phyloP scores from a whole-genome alignment of 1,140 invertebrate genomes.

The Apis laboriosa region DNA sequence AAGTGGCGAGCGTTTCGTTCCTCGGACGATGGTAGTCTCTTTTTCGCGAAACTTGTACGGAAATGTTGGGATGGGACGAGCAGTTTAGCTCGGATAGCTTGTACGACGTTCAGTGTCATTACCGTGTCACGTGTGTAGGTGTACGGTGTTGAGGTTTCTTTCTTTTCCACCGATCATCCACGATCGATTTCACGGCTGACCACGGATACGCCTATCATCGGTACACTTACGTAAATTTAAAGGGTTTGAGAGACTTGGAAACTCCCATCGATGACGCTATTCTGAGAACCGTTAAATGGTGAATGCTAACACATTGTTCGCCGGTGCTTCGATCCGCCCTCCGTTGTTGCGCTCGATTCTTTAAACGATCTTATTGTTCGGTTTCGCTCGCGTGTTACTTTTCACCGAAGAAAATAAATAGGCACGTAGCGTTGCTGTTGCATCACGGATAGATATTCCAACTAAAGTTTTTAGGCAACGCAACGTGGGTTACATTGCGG shows the following conservation, averaged over 20 bases:
- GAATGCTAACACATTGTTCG: constrained; percentile 49
- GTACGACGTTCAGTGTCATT: constrained; percentile 42
- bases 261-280: constrained; percentile 54
- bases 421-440: constrained; percentile 24
- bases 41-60: neutral
- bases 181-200: constrained; percentile 21
- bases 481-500: neutral
- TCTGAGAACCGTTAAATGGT: constrained; percentile 54
- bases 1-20: neutral
- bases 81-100: neutral
- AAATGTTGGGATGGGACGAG: neutral
- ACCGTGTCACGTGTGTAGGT: constrained; percentile 42
- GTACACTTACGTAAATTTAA: constrained; percentile 54
- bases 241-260: constrained; percentile 52
- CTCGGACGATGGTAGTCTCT: neutral
- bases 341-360: constrained; percentile 56
- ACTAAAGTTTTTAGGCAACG: constrained; percentile 22
- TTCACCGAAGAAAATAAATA: constrained; percentile 49
- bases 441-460: constrained; percentile 22
- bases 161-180: constrained; percentile 12
- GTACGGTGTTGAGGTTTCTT: constrained; percentile 23
- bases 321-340: constrained; percentile 57
- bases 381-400: constrained; percentile 51
- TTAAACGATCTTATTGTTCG: constrained; percentile 58
- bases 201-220: constrained; percentile 45